Percentiles rank a stretch among this genome's conserved stretches.
phyloP scores from a whole-genome alignment of 1,140 invertebrate species.

The Centruroides sculpturatus region DNA sequence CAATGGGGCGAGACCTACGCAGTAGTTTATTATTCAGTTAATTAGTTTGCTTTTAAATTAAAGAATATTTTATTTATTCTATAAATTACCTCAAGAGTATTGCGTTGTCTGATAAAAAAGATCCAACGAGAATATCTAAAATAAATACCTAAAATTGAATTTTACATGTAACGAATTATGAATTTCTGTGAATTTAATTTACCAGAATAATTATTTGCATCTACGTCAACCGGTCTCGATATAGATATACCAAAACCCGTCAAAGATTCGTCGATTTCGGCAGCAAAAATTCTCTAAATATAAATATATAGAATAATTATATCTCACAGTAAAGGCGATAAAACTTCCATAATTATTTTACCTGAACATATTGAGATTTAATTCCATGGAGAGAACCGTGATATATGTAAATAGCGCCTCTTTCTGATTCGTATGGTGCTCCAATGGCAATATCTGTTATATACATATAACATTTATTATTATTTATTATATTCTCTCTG shows the following conservation, averaged over 20 bases:
- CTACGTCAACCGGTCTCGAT: conserved; percentile 23
- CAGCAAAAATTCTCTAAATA: conserved; percentile 9
- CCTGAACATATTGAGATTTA: conserved; percentile 10
- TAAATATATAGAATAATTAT: neutral
- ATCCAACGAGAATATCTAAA: conserved; percentile 13
- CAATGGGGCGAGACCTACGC: too few relatives aligned
- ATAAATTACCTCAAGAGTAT: conserved; percentile 8
- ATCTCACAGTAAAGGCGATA: too few relatives aligned
- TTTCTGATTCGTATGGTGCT: conserved; percentile 36
- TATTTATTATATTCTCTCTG: too few relatives aligned
- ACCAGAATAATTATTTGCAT: conserved; percentile 31
- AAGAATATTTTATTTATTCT: too few relatives aligned
- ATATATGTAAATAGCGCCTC: conserved; percentile 38
- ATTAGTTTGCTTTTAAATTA: too few relatives aligned
- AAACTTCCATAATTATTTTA: neutral
- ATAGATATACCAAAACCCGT: conserved; percentile 26
- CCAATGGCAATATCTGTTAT: conserved; percentile 33
- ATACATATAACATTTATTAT: too few relatives aligned
- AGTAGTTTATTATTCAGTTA: too few relatives aligned
- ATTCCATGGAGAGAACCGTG: conserved; percentile 26
- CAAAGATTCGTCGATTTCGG: conserved; percentile 3
- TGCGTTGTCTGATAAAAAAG: conserved; percentile 6
- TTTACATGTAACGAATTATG: neutral
- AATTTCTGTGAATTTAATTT: neutral
- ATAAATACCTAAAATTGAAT: neutral